Percentiles rank a stretch among this genome's conserved stretches.
These are phyloP conservation scores for Drosophila tsacasi DNA, from an alignment of 1,140 invertebrate genomes.

Conservation along the genomic window DNA sequence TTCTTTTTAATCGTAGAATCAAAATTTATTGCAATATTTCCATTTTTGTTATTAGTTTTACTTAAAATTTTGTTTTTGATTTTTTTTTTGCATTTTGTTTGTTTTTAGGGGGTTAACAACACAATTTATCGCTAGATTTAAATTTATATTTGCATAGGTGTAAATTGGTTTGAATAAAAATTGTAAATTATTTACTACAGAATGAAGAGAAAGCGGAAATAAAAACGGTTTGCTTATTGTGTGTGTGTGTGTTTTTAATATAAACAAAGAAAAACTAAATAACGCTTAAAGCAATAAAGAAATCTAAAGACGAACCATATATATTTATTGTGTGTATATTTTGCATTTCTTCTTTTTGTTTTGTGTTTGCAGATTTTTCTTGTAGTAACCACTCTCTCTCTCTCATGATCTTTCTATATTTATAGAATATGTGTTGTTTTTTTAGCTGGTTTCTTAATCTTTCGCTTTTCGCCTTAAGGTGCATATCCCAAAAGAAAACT, in stretches of 20 bases:
- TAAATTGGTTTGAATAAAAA: constrained; percentile 70
- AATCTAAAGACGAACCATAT: constrained; percentile 69
- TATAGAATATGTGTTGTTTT: constrained; percentile 49
- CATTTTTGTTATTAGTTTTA: constrained; percentile 48
- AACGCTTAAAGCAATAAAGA: constrained; percentile 82
- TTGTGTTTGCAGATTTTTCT: constrained; percentile 39
- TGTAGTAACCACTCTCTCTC: constrained; percentile 29
- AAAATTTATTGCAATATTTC: constrained; percentile 64
- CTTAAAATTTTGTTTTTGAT: constrained; percentile 48
- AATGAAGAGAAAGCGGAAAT: constrained; percentile 70
- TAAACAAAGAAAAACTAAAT: constrained; percentile 84
- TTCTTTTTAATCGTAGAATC: constrained; percentile 45
- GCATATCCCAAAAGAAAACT: constrained; percentile 40
- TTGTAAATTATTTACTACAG: constrained; percentile 60
- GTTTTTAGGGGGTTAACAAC: constrained; percentile 63
- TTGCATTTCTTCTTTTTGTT: constrained; percentile 48
- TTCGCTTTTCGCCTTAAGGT: constrained; percentile 34
- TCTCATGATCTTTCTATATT: constrained; percentile 18
- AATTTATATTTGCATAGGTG: constrained; percentile 59
- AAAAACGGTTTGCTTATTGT: constrained; percentile 56
- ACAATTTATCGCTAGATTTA: constrained; percentile 69
- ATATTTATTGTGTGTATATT: constrained; percentile 49
- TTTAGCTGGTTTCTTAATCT: constrained; percentile 21
- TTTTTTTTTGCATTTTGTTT: constrained; percentile 40
- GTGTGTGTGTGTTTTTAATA: constrained; percentile 61